Conservation (phyloP, 2,797 vertebrate species). For the Ispidina picta region DNA sequence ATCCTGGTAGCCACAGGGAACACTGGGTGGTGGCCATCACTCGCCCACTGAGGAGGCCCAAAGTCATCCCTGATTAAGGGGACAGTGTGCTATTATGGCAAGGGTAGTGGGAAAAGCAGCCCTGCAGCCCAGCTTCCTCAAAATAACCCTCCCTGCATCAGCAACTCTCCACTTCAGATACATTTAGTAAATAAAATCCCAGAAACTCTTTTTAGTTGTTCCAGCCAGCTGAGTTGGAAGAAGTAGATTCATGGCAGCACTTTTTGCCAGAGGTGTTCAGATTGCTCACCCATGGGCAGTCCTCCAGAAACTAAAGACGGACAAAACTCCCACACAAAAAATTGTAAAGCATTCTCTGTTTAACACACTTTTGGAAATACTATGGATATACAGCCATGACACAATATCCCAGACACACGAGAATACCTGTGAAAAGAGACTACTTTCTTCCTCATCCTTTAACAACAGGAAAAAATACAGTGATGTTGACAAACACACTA, state of each 20-base stretch:
- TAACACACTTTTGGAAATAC: neutral
- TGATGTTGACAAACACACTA: conserved; percentile 52
- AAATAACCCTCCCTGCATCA: neutral
- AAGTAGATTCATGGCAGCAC: neutral
- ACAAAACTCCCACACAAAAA: neutral
- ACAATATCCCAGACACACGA: neutral
- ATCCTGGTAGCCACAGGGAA: neutral
- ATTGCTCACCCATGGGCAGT: neutral
- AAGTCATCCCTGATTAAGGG: neutral
- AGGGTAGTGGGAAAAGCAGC: neutral
- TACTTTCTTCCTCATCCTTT: neutral
- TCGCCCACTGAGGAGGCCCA: neutral
- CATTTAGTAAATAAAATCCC: neutral
- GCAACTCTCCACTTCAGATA: neutral
- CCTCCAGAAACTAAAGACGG: neutral
- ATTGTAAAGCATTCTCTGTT: neutral
- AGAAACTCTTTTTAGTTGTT: neutral
- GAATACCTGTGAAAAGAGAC: neutral
- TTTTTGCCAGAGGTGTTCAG: neutral
- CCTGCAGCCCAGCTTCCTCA: neutral
- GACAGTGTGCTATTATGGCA: accelerated
- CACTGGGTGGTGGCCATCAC: accelerated
- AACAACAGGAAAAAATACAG: conserved; percentile 40
- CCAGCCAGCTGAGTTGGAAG: neutral
- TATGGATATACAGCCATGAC: neutral